Evolutionary conservation across 2,113 vertebrate species (phyloP).

Genomic region (Oreocharis arfaki): DNA sequence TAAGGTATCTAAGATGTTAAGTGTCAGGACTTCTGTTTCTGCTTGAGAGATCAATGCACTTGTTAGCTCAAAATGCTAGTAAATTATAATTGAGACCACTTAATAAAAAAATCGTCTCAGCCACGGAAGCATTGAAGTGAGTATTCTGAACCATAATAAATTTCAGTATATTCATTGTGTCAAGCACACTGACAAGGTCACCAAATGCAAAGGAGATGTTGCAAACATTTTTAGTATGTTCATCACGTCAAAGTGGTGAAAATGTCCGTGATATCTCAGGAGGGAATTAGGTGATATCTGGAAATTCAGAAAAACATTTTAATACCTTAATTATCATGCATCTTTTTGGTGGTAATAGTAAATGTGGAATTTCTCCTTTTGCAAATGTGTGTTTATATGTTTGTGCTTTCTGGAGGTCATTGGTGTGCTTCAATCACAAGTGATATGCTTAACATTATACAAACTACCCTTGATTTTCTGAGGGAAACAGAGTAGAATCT

Average conservation of each 20-base stretch:
- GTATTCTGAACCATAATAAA: conserved; percentile 18
- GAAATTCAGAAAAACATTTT: not conserved
- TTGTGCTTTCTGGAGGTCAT: not conserved
- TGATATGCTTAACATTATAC: not conserved
- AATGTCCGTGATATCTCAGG: not conserved
- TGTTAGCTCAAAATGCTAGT: not conserved
- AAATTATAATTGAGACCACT: conserved; percentile 14
- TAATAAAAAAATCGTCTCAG: conserved; percentile 39
- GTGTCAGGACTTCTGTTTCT: not conserved
- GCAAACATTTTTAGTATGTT: conserved; percentile 1
- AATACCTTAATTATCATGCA: not conserved
- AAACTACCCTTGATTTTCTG: not conserved
- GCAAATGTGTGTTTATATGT: not conserved
- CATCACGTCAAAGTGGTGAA: not conserved
- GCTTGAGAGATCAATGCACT: conserved; percentile 11
- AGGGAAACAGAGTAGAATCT: not conserved
- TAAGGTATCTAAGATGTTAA: not conserved
- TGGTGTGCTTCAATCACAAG: not conserved
- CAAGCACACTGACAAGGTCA: conserved; percentile 1
- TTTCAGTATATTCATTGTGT: not conserved
- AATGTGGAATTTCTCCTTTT: not conserved
- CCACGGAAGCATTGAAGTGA: not conserved
- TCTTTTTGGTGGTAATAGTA: not conserved
- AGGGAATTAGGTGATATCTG: not conserved
- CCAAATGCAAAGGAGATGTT: not conserved